These are phyloP conservation scores for Aramus guarauna DNA, from an alignment of 2,113 vertebrate species.

Conservation along the genomic window DNA sequence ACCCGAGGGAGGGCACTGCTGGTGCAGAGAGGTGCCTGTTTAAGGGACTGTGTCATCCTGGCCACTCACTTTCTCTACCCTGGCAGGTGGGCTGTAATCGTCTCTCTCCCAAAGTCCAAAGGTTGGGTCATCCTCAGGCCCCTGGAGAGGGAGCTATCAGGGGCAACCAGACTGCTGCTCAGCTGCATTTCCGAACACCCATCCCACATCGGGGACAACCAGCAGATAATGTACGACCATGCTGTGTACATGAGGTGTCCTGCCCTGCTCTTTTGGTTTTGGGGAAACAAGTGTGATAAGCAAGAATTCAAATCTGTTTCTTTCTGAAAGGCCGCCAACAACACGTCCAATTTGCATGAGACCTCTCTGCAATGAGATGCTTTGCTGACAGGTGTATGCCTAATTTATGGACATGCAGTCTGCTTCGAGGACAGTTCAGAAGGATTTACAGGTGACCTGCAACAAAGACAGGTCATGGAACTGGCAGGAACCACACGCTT, in stretches of 20 bases:
- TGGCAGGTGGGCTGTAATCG: not conserved
- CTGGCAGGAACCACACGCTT: fast-evolving
- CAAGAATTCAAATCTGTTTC: not conserved
- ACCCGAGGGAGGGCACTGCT: not conserved
- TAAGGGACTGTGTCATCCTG: not conserved
- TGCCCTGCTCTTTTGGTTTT: not conserved
- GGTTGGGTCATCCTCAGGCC: not conserved
- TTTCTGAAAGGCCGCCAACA: not conserved
- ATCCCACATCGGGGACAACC: fast-evolving
- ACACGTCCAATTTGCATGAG: not conserved
- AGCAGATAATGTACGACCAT: fast-evolving
- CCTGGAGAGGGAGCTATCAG: fast-evolving
- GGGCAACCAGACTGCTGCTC: not conserved
- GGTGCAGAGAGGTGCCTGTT: not conserved
- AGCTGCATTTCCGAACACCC: fast-evolving
- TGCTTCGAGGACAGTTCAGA: not conserved
- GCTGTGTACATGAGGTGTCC: fast-evolving
- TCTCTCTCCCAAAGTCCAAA: not conserved
- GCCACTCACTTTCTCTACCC: not conserved
- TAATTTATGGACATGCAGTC: not conserved
- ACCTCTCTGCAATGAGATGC: not conserved
- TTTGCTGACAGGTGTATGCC: not conserved
- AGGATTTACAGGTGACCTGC: not conserved
- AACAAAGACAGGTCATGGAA: not conserved
- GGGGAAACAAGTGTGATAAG: not conserved